These are phyloP conservation scores for Parochlus steinenii DNA, from an alignment of 2,888 invertebrate species.

Conservation along the genomic window DNA sequence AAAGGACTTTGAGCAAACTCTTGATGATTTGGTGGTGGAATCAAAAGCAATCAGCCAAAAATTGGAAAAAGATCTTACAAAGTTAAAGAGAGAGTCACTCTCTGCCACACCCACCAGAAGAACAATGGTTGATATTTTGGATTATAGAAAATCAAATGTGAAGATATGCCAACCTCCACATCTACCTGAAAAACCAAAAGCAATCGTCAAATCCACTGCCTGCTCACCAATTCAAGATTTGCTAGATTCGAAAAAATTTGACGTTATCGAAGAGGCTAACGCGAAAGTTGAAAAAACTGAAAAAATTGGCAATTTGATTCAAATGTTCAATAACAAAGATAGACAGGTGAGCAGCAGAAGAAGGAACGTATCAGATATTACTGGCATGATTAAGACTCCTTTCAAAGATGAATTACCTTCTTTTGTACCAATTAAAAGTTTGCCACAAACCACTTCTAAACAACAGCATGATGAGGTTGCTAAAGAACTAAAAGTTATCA, in stretches of 20 bases:
- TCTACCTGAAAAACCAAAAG: conserved; percentile 1
- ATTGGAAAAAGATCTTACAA: conserved; percentile 12
- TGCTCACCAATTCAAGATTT: conserved; percentile 11
- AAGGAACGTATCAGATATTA: conserved; percentile 9
- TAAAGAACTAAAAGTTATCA: not conserved
- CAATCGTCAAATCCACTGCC: conserved; percentile 6
- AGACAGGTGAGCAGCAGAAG: too few species aligned
- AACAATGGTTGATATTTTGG: conserved; percentile 7
- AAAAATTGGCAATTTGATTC: conserved; percentile 12
- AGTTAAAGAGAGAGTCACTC: conserved; percentile 10
- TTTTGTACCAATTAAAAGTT: not conserved
- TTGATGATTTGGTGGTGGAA: conserved; percentile 10
- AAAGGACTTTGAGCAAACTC: conserved; percentile 7
- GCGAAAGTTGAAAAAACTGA: conserved; percentile 11
- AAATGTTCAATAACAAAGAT: conserved; percentile 11
- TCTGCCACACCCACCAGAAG: conserved; percentile 7
- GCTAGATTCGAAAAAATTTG: not conserved
- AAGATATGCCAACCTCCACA: not conserved
- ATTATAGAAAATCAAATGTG: conserved; percentile 9
- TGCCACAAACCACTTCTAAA: not conserved
- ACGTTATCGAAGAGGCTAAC: too few species aligned
- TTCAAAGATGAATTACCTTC: conserved; percentile 5
- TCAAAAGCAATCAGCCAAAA: conserved; percentile 12
- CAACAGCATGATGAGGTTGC: too few species aligned
- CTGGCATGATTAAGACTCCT: conserved; percentile 7